Conservation (phyloP, 1,140 invertebrate species). For the Pinna nobilis region DNA sequence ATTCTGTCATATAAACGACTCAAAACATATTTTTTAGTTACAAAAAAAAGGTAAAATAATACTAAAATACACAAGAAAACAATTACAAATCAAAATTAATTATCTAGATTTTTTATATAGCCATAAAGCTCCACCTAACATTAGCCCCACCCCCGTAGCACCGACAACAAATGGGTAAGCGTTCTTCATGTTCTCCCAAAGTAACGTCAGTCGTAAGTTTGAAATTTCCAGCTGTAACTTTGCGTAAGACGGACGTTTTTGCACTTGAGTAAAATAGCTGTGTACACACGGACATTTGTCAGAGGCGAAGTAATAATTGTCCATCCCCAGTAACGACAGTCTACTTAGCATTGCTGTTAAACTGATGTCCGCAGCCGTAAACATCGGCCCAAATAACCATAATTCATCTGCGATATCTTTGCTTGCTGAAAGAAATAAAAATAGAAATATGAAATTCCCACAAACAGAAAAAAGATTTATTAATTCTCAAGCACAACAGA, state of each 20-base stretch:
- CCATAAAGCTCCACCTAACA: conserved; percentile 36
- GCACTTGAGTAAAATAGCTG: conserved; percentile 81
- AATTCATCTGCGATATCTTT: conserved; percentile 69
- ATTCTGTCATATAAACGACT: too few relatives aligned
- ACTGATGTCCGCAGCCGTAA: conserved; percentile 85
- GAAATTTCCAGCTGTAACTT: conserved; percentile 51
- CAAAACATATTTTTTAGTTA: too few relatives aligned
- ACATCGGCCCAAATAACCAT: conserved; percentile 83
- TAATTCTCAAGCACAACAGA: background rate
- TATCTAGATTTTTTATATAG: conserved; percentile 38
- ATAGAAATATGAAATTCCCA: background rate
- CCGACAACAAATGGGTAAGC: conserved; percentile 47
- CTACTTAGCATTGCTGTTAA: conserved; percentile 83
- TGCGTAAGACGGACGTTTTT: conserved; percentile 80
- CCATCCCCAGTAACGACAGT: conserved; percentile 82
- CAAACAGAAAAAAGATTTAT: background rate
- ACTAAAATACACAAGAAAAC: too few relatives aligned
- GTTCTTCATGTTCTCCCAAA: conserved; percentile 59
- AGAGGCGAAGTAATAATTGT: conserved; percentile 80
- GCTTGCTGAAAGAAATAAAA: conserved; percentile 28
- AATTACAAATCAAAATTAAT: background rate
- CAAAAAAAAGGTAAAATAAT: too few relatives aligned
- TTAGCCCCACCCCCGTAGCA: conserved; percentile 37
- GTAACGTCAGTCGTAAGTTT: conserved; percentile 49
- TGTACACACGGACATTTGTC: conserved; percentile 80